Base-by-base conservation (phyloP, 2,888 invertebrate genomes). In the Acanthosepion pharaonis region DNA sequence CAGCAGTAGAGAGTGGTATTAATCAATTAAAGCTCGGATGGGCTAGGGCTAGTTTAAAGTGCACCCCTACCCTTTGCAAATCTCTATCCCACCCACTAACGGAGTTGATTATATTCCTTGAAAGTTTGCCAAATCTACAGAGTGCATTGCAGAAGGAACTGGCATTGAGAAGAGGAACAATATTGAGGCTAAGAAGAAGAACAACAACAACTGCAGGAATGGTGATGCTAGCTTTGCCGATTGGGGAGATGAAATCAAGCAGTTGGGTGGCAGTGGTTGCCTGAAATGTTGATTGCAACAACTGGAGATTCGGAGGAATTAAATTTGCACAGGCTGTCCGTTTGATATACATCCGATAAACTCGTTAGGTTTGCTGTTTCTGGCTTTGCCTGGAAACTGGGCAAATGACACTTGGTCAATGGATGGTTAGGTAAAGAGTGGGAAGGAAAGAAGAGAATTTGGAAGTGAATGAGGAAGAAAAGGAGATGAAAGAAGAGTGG, bases 301-400 rank as follows among this genome's bases (percentile, higher is more conserved):
- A 78, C 78, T 78, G 78, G 78, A 78, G 78, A 78, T 78, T 78
- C 78, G 9, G 78, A 78, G 33, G 78, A 78, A 78, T 78, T 78
- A 78, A 78, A 78, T 78, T 78, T 78, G 78, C 78, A 78, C 78
- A n/a, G 78, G 15, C n/a, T 78, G 78, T n/a, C 78, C 78, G n/a
- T 78, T 78, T 78, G 78, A 78, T 78, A 78, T 78, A 78, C 78
- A 78, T 78, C 78, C 78, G 78, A 78, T 78, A 78, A 78, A 78
- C 78, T 78, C 78, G 78, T 78, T 78, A 78, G 78, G 78, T 78
- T 78, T n/a, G 78, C 78, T 15, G 78, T 78, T 78, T 78, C 78
- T 78, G 78, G n/a, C 78, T 78, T n/a, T 78, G 78, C 78, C 8
- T n/a, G n/a, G 78, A 33, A 78, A 78, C 78, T 78, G 78, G 78